Evolutionary conservation across 2,888 invertebrate species (phyloP).

Genomic region (Heliconius ethilla): DNA sequence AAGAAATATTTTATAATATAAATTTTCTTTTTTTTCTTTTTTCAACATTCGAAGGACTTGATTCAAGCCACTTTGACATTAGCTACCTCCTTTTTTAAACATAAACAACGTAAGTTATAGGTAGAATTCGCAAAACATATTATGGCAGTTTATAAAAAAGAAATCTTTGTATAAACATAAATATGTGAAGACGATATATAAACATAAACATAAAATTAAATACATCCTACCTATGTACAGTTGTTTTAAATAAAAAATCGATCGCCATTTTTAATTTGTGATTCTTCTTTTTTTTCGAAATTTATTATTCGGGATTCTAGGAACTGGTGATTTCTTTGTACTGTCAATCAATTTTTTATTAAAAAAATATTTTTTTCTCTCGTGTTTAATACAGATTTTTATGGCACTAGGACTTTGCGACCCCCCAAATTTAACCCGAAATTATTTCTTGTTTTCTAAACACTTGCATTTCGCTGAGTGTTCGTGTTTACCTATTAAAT

Average conservation of each 20-base stretch:
- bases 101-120: constrained; percentile 47
- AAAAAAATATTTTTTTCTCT: background rate
- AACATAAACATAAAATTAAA: constrained; percentile 30
- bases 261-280: constrained; percentile 27
- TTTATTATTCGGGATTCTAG: constrained; percentile 34
- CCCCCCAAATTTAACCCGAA: constrained; percentile 12
- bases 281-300: background rate
- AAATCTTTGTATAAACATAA: constrained; percentile 36
- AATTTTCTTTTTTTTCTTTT: background rate
- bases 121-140: constrained; percentile 41
- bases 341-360: constrained; percentile 28
- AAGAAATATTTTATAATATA: background rate
- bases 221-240: constrained; percentile 43
- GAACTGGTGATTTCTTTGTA: constrained; percentile 37
- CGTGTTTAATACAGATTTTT: constrained; percentile 47
- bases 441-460: constrained; percentile 64
- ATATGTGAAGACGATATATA: constrained; percentile 32
- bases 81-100: constrained; percentile 53
- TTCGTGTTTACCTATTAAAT: constrained; percentile 61
- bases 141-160: constrained; percentile 51
- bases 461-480: constrained; percentile 73
- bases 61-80: constrained; percentile 2
- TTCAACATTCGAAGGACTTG: background rate
- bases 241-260: constrained; percentile 26
- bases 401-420: constrained; percentile 60